phyloP scores from a whole-genome alignment of 2,888 invertebrate genomes.

The Leucophenga maculata region DNA sequence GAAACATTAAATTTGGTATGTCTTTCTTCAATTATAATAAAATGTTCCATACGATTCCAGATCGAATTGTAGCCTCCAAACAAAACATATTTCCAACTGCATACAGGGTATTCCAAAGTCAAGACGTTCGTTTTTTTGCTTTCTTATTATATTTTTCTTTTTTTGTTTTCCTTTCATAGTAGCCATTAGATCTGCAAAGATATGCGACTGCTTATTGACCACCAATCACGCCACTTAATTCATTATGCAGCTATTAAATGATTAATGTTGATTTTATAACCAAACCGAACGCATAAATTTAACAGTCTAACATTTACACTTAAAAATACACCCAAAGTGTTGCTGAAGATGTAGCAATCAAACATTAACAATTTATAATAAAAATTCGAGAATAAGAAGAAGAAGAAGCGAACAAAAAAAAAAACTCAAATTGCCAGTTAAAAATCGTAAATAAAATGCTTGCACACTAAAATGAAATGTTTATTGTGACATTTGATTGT shows the following conservation, averaged over 20 bases:
- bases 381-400: slow-evolving; percentile 8
- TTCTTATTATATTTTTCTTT: too few relatives aligned
- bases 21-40: too few relatives aligned
- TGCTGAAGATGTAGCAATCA: slow-evolving; percentile 3
- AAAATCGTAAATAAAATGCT: slow-evolving; percentile 15
- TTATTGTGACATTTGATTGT: slow-evolving; percentile 41
- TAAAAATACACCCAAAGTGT: slow-evolving; percentile 11
- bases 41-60: too few relatives aligned
- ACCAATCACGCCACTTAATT: slow-evolving; percentile 43
- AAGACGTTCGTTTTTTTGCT: too few relatives aligned
- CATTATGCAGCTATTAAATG: slow-evolving; percentile 58
- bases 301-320: slow-evolving; percentile 13
- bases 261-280: slow-evolving; percentile 57
- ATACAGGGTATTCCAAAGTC: too few relatives aligned
- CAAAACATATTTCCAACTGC: too few relatives aligned
- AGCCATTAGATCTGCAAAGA: too few relatives aligned
- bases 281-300: slow-evolving; percentile 29
- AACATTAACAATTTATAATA: slow-evolving; percentile 10
- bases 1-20: too few relatives aligned
- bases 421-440: not conserved
- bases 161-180: too few relatives aligned
- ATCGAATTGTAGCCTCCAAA: too few relatives aligned
- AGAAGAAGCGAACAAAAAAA: too few relatives aligned
- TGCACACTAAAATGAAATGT: slow-evolving; percentile 15
- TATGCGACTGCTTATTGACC: not conserved